A percentile compares a stretch with the other conserved stretches of the same genome.
Conservation (phyloP, 1,140 invertebrate genomes). For the Trichoplusia ni region DNA sequence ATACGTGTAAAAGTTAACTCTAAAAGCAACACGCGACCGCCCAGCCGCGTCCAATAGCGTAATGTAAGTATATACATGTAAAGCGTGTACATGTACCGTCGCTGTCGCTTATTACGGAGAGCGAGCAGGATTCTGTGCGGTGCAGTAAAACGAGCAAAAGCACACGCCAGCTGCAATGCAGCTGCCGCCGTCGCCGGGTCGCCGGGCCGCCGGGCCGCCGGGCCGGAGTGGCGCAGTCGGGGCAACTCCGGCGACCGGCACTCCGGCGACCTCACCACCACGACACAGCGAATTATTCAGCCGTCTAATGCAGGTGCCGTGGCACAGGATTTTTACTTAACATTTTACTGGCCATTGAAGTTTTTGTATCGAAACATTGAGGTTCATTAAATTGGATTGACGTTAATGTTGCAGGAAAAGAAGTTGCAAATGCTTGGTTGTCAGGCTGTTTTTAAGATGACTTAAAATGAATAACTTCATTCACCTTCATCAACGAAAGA, state of each 20-base stretch:
- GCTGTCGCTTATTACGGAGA: too few species aligned
- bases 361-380: too few species aligned
- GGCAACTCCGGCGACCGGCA: not conserved
- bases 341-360: not conserved
- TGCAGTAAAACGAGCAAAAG: slow-evolving; percentile 69
- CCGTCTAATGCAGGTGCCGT: slow-evolving; percentile 49
- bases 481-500: too few species aligned
- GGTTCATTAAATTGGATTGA: too few species aligned
- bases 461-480: too few species aligned
- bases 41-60: too few species aligned
- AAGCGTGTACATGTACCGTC: too few species aligned
- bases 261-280: slow-evolving; percentile 46
- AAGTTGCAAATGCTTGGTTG: too few species aligned
- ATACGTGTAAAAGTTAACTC: too few species aligned
- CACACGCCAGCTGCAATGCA: slow-evolving; percentile 68
- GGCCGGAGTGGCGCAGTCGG: slow-evolving; percentile 33
- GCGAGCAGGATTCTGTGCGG: slow-evolving; percentile 46
- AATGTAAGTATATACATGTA: too few species aligned
- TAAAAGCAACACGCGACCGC: too few species aligned
- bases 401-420: not conserved
- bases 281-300: slow-evolving; percentile 51
- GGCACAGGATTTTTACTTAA: not conserved
- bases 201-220: slow-evolving; percentile 22
- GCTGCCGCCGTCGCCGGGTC: slow-evolving; percentile 44
- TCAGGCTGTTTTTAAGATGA: too few species aligned